Evolutionary conservation across 2,888 invertebrate genomes (phyloP).

Genomic region (Trimorus sp.): DNA sequence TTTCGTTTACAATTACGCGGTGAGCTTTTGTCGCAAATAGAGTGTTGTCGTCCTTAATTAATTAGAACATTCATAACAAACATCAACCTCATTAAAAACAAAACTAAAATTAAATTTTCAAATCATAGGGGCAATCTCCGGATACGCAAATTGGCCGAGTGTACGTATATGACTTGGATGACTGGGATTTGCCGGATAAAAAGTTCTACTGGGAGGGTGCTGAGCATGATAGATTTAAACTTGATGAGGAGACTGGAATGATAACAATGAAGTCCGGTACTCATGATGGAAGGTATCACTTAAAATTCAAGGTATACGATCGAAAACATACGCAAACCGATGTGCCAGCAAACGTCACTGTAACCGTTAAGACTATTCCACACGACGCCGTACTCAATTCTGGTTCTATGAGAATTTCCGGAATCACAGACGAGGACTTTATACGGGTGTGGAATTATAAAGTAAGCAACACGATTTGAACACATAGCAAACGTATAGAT

Average conservation of each 20-base stretch:
- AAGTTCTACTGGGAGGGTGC: slow-evolving; percentile 96
- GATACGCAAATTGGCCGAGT: slow-evolving; percentile 97
- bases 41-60: not conserved
- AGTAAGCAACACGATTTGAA: slow-evolving; percentile 66
- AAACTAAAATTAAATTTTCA: not conserved
- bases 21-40: slow-evolving; percentile 70
- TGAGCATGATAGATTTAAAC: slow-evolving; percentile 92
- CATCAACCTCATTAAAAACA: not conserved
- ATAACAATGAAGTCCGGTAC: slow-evolving; percentile 97
- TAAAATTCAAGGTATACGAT: slow-evolving; percentile 94
- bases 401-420: slow-evolving; percentile 95
- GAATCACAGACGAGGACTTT: slow-evolving; percentile 98
- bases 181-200: slow-evolving; percentile 99
- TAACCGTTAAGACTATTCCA: slow-evolving; percentile 96
- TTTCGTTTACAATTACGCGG: slow-evolving; percentile 96
- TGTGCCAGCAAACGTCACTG: slow-evolving; percentile 97
- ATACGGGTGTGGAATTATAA: slow-evolving; percentile 97
- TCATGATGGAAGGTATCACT: slow-evolving; percentile 91
- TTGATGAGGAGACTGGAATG: slow-evolving; percentile 96
- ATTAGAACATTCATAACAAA: no score
- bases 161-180: slow-evolving; percentile 98
- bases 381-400: slow-evolving; percentile 98
- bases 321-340: slow-evolving; percentile 97
- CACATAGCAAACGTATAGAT: not conserved
- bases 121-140: slow-evolving; percentile 89